Evolutionary conservation across 2,797 vertebrate species (phyloP).

Genomic region (Cossypha polioptera): DNA sequence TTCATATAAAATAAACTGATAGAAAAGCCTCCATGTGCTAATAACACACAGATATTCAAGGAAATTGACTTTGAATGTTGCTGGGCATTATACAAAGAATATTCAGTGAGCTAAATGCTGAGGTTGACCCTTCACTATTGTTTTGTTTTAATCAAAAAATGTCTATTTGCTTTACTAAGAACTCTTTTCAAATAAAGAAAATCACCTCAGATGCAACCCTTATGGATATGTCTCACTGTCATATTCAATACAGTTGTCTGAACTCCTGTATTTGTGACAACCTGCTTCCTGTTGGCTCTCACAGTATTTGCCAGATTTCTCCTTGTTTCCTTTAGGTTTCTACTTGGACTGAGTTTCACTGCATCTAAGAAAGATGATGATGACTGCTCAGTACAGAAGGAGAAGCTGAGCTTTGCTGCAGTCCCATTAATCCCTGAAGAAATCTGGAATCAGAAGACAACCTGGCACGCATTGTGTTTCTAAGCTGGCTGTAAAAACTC

Average conservation of each 20-base stretch:
- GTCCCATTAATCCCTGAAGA: conserved; percentile 1
- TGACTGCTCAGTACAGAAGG: neutral
- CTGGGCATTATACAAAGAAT: neutral
- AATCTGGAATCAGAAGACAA: conserved; percentile 4
- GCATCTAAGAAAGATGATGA: neutral
- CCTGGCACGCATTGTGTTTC: neutral
- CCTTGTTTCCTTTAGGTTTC: neutral
- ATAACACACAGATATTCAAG: neutral
- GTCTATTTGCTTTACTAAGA: neutral
- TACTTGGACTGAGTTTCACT: neutral
- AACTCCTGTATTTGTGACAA: conserved; percentile 9
- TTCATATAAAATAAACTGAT: neutral
- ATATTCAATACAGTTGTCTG: neutral
- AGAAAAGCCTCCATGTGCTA: neutral
- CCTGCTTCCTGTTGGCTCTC: neutral
- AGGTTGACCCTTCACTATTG: neutral
- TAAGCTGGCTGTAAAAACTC: neutral
- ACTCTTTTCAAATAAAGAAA: neutral
- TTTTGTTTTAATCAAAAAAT: neutral
- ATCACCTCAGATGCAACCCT: neutral
- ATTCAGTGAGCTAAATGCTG: neutral
- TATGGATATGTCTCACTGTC: neutral
- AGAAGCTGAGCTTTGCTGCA: neutral
- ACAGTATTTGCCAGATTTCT: neutral
- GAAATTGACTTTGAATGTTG: neutral